Conservation (phyloP, 2,888 invertebrate genomes). For the Selenia dentaria region DNA sequence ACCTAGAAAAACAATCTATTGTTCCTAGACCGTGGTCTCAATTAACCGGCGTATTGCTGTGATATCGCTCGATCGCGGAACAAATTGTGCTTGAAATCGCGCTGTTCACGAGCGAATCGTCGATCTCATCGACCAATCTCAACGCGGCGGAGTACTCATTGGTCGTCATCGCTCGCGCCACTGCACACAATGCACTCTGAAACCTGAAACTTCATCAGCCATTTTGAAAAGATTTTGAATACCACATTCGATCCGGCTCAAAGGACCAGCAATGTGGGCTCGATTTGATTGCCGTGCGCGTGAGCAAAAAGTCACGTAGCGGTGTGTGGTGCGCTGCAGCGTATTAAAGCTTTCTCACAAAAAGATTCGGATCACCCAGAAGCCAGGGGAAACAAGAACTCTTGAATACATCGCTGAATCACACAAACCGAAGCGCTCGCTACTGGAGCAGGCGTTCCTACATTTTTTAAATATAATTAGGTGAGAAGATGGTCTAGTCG, state of each 20-base stretch:
- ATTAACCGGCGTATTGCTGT: conserved; percentile 53
- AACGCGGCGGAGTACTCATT: conserved; percentile 35
- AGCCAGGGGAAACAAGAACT: neutral
- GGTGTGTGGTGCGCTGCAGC: neutral
- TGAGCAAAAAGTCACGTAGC: conserved; percentile 11
- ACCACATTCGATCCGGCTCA: conserved; percentile 49
- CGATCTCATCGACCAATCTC: conserved; percentile 38
- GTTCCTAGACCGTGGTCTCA: conserved; percentile 39
- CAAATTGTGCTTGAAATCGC: conserved; percentile 67
- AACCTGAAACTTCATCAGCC: conserved; percentile 56
- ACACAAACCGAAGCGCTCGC: no score
- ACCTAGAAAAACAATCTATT: conserved; percentile 20
- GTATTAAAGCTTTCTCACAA: neutral
- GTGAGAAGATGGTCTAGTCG: no score
- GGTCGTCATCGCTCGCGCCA: conserved; percentile 51
- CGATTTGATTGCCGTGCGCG: conserved; percentile 13
- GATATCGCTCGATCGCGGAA: conserved; percentile 57
- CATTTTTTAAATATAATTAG: no score
- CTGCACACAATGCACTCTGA: conserved; percentile 63
- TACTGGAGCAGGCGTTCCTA: no score
- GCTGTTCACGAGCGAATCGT: conserved; percentile 26
- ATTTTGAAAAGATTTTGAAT: conserved; percentile 41
- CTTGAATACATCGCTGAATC: no score
- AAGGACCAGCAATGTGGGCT: conserved; percentile 35
- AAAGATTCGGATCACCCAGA: conserved; percentile 1